Percentiles rank a stretch among this genome's conserved stretches.
These are phyloP conservation scores for Andinoacara biseriatus DNA, from an alignment of 2,113 vertebrate species.

Conservation along the genomic window DNA sequence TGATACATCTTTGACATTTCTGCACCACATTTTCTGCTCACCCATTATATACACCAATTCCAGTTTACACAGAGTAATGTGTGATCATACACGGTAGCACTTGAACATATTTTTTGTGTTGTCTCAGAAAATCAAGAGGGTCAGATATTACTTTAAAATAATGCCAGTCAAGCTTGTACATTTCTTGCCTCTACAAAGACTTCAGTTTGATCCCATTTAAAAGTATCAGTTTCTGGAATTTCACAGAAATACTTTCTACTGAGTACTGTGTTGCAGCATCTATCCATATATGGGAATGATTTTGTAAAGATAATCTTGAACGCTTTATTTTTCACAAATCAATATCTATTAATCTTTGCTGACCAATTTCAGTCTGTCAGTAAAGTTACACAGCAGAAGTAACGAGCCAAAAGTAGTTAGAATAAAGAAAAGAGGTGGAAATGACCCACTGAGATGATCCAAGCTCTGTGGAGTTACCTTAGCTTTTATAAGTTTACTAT, in stretches of 20 bases:
- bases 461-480: constrained; percentile 78
- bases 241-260: background rate
- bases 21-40: background rate
- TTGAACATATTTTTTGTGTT: background rate
- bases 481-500: constrained; percentile 83
- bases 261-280: background rate
- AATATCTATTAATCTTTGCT: background rate
- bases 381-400: background rate
- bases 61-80: no score
- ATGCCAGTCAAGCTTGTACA: background rate
- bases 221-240: background rate
- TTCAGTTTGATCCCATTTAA: background rate
- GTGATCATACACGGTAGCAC: background rate
- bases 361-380: background rate
- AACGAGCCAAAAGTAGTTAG: background rate
- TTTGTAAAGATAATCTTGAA: background rate
- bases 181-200: background rate
- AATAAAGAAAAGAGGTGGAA: background rate
- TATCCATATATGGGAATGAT: background rate
- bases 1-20: background rate
- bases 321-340: background rate
- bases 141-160: background rate
- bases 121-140: background rate
- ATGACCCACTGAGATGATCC: background rate
- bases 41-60: background rate